Percentiles rank a stretch among this genome's conserved stretches.
phyloP scores from a whole-genome alignment of 2,113 vertebrate genomes.

The Chaetodon auriga region DNA sequence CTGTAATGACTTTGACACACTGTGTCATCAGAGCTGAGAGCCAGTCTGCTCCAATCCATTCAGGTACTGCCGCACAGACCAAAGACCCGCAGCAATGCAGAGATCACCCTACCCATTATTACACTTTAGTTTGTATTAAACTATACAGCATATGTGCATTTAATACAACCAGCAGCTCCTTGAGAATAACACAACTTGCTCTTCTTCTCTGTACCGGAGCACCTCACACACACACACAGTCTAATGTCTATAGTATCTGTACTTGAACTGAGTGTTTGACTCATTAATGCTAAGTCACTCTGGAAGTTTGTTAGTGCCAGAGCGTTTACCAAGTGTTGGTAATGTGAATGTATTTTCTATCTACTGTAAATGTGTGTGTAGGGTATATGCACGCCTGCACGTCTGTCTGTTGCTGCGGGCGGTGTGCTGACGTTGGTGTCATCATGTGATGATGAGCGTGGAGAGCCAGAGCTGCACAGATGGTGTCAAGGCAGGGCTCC shows the following conservation, averaged over 20 bases:
- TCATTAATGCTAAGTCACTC: background rate
- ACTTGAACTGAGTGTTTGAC: background rate
- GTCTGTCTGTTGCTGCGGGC: conserved; percentile 18
- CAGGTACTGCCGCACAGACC: no score
- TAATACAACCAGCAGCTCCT: background rate
- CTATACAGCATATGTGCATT: background rate
- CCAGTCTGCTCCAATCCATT: background rate
- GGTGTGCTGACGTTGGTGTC: conserved; percentile 11
- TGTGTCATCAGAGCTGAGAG: background rate
- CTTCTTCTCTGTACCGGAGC: background rate
- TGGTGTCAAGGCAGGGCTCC: conserved; percentile 72
- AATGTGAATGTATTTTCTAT: conserved; percentile 2
- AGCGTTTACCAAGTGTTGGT: background rate
- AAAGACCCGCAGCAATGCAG: no score
- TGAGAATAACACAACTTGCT: background rate
- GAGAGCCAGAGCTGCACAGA: conserved; percentile 68
- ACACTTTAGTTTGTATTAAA: no score
- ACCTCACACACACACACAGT: background rate
- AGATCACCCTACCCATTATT: no score
- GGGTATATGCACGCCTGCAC: background rate
- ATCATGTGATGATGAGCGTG: conserved; percentile 47
- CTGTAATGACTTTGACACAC: background rate
- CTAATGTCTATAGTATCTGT: background rate
- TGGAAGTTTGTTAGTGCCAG: background rate
- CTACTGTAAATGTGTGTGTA: conserved; percentile 1